Evolutionary conservation across 2,888 invertebrate genomes (phyloP).

Genomic region (Eupithecia abbreviata): DNA sequence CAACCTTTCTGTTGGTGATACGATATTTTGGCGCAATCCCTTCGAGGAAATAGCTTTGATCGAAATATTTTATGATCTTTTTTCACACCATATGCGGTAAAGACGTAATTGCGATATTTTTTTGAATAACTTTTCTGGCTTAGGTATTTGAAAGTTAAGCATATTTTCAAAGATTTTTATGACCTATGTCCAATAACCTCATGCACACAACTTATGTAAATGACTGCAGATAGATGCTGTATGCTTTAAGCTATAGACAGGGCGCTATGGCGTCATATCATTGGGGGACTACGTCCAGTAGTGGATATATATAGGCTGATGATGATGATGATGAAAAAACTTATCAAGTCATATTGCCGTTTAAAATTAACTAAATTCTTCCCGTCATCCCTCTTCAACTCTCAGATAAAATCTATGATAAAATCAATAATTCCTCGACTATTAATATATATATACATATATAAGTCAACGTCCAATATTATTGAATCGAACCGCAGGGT

Average conservation of each 20-base stretch:
- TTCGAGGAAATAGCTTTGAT: not conserved
- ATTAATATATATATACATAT: not conserved
- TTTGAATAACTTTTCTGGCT: too few species aligned
- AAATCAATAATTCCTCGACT: not conserved
- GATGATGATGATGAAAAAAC: not conserved
- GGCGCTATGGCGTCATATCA: too few species aligned
- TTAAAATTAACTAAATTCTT: not conserved
- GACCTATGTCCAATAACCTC: not conserved
- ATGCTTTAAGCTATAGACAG: too few species aligned
- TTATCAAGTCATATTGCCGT: not conserved
- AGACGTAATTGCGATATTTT: not conserved
- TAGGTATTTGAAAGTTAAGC: not conserved
- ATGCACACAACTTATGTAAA: not conserved
- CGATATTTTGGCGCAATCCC: constrained; percentile 1
- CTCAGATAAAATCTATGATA: not conserved
- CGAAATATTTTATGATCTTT: not conserved
- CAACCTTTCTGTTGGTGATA: not conserved
- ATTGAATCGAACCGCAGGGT: not conserved
- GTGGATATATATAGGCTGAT: too few species aligned
- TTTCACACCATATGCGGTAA: not conserved
- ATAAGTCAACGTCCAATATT: not conserved
- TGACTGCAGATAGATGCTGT: too few species aligned
- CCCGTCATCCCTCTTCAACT: not conserved
- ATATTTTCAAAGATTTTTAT: not conserved
- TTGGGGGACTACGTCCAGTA: too few species aligned